Base-by-base conservation (phyloP, 2,888 invertebrate genomes). In the Eristalinus aeneus region DNA sequence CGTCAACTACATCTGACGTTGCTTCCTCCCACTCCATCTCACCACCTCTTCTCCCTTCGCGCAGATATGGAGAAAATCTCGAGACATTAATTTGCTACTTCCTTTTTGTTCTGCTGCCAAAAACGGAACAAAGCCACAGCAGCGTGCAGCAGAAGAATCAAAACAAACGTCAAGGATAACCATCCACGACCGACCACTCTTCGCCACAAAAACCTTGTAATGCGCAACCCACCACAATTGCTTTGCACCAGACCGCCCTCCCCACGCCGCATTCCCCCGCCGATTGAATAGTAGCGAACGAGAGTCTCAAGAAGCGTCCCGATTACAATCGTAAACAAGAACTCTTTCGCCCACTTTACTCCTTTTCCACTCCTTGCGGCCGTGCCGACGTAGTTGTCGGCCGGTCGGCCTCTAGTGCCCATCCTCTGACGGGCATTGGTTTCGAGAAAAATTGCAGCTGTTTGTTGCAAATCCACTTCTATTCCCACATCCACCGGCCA, bases 291-390 rank as follows among this genome's bases (percentile, higher is more conserved):
- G 77, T 54, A 60, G 61, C 61, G 60, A 61, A 60, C 12, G 53
- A 36, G 53, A 71, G 61, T 74, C 80, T 85, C 76, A 64, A 75
- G 81, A 73, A 85, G 68, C 81, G 60, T 77, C 64, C 58, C 68
- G 86, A 86, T 86, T 78, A 78, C 77, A 82, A 86, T 86, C 86
- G 86, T 86, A 86, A 86, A 86, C 86, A 82, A 86, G 86, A 77
- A 86, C 72, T 80, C 58, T 69, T 65, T 73, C 86, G 86, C 86
- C 86, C 86, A 82, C 86, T 82, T 86, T 86, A 65, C 80, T 39
- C 58, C 58, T 65, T 64, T 36, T n/a, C 46, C 36, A 12, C 10
- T 32, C 61, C 56, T 56, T 56, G 32, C 56, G 5, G 20, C 56
- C 23, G 56, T 10, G 0, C 22, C 16, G 22, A 12, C 5, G 39